Base-by-base conservation (phyloP, 2,797 vertebrate genomes). In the Siniperca undulata region DNA sequence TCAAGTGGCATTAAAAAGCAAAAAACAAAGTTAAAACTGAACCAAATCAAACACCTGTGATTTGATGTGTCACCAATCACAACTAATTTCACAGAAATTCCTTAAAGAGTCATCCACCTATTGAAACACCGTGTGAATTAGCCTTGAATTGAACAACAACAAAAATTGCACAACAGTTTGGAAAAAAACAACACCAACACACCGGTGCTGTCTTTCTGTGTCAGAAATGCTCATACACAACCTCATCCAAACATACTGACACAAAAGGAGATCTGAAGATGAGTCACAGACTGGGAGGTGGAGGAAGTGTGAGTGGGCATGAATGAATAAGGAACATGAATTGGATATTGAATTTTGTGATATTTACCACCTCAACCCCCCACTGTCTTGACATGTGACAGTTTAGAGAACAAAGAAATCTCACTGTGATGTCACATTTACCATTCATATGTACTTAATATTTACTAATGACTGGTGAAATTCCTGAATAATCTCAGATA, bases 221-320 rank as follows among this genome's bases (percentile, higher is more conserved):
- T 27, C 34, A 42, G 17, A 56, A 36, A 62, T 24, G 9, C 22
- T 20, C 14, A 22, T 2, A 19, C 4, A 44, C 20, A 5, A 40
- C 22, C 12, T 58, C 17, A 61, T 34, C 2, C 22, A 19, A 34
- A 69, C 40, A 36, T 64, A 36, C 46, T 55, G 27, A 66, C 38
- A 36, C 34, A 64, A 10, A 40, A 61, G 24, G 16, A 61, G 11
- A 66, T 27, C 19, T 53, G 56, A 68, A 42, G 55, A 81, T 85
- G 78, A 77, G 73, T 89, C 68, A 86, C 53, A 27, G 27, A 19
- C 53, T 12, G n/a, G 38, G 40, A 82, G 64, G 30, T 48, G 61
- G 20, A 53, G 27, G 16, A 72, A 24, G 55, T 72, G 38, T 67
- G 68, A 62, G 55, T 46, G 30, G n/a, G 12, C 34, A 38, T 20